Conservation (phyloP, 2,797 vertebrate species). For the Sebastes flavidus region DNA sequence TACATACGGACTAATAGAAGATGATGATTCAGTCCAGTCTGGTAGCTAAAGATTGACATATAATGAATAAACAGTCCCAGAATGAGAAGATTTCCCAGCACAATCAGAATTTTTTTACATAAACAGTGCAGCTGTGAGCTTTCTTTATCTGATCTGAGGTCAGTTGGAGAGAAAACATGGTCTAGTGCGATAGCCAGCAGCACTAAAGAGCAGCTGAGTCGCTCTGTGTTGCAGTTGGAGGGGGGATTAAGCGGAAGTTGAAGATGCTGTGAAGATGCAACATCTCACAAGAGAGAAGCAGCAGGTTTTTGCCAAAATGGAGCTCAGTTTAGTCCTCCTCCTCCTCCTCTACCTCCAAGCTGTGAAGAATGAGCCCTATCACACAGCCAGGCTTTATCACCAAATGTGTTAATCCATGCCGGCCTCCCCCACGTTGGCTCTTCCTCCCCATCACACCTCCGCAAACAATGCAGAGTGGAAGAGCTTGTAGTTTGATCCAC, state of each 20-base stretch:
- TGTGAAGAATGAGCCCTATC: conserved; percentile 6
- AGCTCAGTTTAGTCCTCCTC: conserved; percentile 17
- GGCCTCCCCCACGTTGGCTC: conserved; percentile 29
- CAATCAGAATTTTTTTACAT: background rate
- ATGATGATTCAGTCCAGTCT: too few species aligned
- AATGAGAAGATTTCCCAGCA: background rate
- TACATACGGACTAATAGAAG: too few species aligned
- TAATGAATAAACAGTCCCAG: background rate
- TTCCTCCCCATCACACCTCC: conserved; percentile 15
- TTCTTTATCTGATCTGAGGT: background rate
- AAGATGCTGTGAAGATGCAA: conserved; percentile 6
- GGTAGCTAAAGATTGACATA: background rate
- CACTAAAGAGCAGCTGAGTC: background rate
- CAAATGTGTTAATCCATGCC: conserved; percentile 32
- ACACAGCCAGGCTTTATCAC: conserved; percentile 12
- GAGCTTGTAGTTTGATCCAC: background rate
- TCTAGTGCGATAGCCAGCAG: background rate
- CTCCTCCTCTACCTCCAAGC: conserved; percentile 12
- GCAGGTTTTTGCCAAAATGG: conserved; percentile 20
- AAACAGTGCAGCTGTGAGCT: background rate
- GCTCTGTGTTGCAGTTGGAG: background rate
- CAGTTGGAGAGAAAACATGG: background rate
- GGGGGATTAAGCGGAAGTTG: background rate
- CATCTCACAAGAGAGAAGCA: background rate
- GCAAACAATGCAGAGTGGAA: background rate